Percentiles rank a stretch among this genome's conserved stretches.
Conservation (phyloP, 2,113 vertebrate genomes). For the Xenus cinereus region DNA sequence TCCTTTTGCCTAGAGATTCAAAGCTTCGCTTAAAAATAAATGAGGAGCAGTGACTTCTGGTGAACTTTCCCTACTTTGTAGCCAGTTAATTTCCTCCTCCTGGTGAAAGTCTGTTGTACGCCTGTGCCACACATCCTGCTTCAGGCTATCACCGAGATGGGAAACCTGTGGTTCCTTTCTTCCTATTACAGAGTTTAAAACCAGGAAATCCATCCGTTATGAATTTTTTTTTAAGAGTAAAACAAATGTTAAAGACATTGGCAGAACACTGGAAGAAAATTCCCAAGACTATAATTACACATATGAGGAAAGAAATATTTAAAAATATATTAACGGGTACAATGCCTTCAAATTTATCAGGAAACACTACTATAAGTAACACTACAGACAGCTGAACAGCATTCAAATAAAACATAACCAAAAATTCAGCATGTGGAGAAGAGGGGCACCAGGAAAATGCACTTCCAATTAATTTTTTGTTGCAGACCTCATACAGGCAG, state of each 20-base stretch:
- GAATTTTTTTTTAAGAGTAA: not conserved
- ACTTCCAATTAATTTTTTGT: not conserved
- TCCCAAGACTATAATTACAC: not conserved
- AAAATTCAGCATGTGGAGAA: not conserved
- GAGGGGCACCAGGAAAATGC: not conserved
- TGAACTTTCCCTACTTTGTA: not conserved
- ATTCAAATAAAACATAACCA: not conserved
- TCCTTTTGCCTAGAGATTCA: not conserved
- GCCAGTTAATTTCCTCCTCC: slow-evolving; percentile 16
- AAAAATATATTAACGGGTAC: not conserved
- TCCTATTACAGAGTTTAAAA: slow-evolving; percentile 24
- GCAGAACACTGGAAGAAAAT: not conserved
- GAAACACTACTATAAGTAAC: not conserved
- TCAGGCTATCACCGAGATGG: not conserved
- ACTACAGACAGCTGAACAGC: not conserved
- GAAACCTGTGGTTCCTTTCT: slow-evolving; percentile 31
- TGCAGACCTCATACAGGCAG: not conserved
- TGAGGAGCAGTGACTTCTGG: not conserved
- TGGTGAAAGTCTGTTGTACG: not conserved
- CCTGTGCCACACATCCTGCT: slow-evolving; percentile 27
- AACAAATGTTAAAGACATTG: slow-evolving; percentile 25
- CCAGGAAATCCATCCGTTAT: slow-evolving; percentile 38
- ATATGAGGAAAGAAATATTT: not conserved
- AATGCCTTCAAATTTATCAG: not conserved
- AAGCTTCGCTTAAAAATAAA: not conserved